Percentiles rank a stretch among this genome's conserved stretches.
phyloP scores from a whole-genome alignment of 1,140 invertebrate species.

The Tetragonula clypearis region DNA sequence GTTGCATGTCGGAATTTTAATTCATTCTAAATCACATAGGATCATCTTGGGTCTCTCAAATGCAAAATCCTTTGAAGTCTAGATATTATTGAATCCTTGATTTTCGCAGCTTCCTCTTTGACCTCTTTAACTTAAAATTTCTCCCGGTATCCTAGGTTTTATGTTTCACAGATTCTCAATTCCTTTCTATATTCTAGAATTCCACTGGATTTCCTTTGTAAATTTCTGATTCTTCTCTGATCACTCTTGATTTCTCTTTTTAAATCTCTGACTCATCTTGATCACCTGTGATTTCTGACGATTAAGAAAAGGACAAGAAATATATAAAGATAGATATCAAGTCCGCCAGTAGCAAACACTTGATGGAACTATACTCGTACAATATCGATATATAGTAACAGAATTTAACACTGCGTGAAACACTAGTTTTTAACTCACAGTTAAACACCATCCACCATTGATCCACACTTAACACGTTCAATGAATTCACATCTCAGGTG shows the following conservation, averaged over 20 bases:
- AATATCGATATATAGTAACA: neutral
- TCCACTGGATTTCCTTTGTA: too few relatives aligned
- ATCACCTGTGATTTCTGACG: neutral
- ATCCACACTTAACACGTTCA: neutral
- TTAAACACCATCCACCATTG: neutral
- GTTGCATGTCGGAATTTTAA: too few relatives aligned
- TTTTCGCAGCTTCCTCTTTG: neutral
- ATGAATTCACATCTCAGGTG: neutral
- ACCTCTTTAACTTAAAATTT: neutral
- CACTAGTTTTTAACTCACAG: neutral
- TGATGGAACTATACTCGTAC: neutral
- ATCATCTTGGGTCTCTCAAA: neutral
- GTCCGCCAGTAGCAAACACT: neutral
- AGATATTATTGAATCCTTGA: neutral
- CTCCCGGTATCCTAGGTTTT: neutral
- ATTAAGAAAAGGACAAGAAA: neutral
- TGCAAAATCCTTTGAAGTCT: too few relatives aligned
- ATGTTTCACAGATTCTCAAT: neutral
- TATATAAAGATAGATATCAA: neutral
- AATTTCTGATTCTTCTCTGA: too few relatives aligned
- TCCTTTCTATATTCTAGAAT: neutral
- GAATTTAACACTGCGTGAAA: neutral
- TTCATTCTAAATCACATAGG: neutral
- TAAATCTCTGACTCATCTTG: neutral
- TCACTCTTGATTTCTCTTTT: neutral